Evolutionary conservation across 1,140 invertebrate species (phyloP).

Genomic region (Cheumatopsyche charites): DNA sequence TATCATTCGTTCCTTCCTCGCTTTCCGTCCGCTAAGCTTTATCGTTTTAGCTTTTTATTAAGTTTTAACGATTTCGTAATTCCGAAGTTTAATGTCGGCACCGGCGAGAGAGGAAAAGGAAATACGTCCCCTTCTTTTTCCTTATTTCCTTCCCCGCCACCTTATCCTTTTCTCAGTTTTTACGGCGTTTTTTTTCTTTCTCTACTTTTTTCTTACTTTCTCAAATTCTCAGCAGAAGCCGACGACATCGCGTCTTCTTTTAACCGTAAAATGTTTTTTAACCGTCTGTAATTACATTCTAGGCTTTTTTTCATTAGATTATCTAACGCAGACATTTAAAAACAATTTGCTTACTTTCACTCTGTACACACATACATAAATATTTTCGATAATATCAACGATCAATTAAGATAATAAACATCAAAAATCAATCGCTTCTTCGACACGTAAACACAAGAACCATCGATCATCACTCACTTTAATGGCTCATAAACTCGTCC

Average conservation of each 20-base stretch:
- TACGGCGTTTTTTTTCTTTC: slow-evolving; percentile 26
- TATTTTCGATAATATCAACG: too few species aligned
- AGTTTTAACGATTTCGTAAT: slow-evolving; percentile 50
- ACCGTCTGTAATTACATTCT: slow-evolving; percentile 12
- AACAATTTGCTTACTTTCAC: too few species aligned
- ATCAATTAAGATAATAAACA: too few species aligned
- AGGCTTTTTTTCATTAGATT: slow-evolving; percentile 16
- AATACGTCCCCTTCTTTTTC: slow-evolving; percentile 6
- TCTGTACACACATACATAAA: too few species aligned
- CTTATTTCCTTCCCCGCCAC: not conserved
- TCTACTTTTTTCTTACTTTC: slow-evolving; percentile 35
- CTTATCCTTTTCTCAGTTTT: not conserved
- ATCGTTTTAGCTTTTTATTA: slow-evolving; percentile 50
- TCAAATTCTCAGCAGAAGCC: slow-evolving; percentile 8
- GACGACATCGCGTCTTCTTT: not conserved
- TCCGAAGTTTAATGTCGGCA: slow-evolving; percentile 48
- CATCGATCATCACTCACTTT: too few species aligned
- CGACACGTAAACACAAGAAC: too few species aligned
- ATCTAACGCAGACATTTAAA: slow-evolving; percentile 7
- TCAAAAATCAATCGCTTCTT: too few species aligned
- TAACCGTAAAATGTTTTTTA: slow-evolving; percentile 16
- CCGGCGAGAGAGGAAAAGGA: slow-evolving; percentile 28
- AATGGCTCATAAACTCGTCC: too few species aligned
- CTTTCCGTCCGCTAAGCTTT: slow-evolving; percentile 37
- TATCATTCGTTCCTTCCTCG: slow-evolving; percentile 44